A percentile compares a stretch with the other conserved stretches of the same genome.
phyloP scores from a whole-genome alignment of 2,797 vertebrate genomes.

The Oreortyx pictus region DNA sequence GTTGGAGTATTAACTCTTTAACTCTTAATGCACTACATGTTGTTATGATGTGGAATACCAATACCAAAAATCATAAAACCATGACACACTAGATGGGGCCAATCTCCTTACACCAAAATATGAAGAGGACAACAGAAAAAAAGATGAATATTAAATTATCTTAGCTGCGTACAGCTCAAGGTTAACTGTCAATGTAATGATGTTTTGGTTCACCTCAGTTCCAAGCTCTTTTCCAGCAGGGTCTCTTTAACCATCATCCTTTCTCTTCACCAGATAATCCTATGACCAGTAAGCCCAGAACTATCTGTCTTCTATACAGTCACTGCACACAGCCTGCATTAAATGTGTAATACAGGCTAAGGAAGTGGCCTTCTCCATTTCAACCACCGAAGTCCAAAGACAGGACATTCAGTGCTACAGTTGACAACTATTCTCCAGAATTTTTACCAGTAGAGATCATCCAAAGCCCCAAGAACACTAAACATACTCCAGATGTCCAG shows the following conservation, averaged over 20 bases:
- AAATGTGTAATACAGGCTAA: not conserved
- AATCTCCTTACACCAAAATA: not conserved
- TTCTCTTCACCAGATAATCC: not conserved
- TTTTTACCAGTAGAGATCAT: not conserved
- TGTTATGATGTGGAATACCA: too few species aligned
- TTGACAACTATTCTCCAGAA: not conserved
- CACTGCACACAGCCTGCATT: not conserved
- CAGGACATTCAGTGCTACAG: not conserved
- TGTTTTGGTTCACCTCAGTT: not conserved
- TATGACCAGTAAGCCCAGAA: not conserved
- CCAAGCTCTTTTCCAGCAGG: not conserved
- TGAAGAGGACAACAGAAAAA: not conserved
- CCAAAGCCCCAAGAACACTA: not conserved
- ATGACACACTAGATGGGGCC: too few species aligned
- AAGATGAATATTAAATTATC: not conserved
- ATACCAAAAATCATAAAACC: too few species aligned
- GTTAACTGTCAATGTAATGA: not conserved
- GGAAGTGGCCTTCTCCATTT: not conserved
- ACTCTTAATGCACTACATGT: too few species aligned
- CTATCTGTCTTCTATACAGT: not conserved
- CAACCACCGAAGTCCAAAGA: not conserved
- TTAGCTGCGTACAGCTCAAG: not conserved
- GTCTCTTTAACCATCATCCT: not conserved
- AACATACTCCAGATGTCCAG: not conserved
- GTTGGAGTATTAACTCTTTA: too few species aligned